Percentiles rank a stretch among this genome's conserved stretches.
Conservation (phyloP, 2,113 vertebrate species). For the Ahaetulla prasina region DNA sequence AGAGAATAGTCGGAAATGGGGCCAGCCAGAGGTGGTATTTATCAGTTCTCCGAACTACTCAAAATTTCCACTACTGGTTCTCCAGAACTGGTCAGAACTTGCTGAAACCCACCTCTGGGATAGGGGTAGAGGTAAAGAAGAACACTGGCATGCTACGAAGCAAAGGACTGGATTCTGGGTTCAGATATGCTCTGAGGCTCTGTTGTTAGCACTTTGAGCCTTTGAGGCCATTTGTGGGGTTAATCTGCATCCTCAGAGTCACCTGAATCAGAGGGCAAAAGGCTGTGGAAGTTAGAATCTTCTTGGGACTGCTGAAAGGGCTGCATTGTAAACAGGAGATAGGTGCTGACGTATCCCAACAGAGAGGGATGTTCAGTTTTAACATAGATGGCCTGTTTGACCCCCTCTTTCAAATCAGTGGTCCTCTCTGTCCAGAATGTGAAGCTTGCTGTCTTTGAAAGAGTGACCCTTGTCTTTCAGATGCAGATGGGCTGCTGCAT, state of each 20-base stretch:
- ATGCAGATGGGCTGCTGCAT: neutral
- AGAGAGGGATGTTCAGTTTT: neutral
- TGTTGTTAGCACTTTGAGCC: neutral
- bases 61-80: too few relatives aligned
- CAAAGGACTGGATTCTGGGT: neutral
- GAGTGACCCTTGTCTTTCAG: neutral
- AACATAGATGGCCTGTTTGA: neutral
- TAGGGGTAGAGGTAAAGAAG: neutral
- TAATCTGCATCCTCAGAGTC: neutral
- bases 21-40: too few relatives aligned
- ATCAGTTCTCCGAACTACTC: too few relatives aligned
- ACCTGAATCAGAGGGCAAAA: neutral
- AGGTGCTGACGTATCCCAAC: neutral
- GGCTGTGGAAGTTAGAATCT: neutral
- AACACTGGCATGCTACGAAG: neutral
- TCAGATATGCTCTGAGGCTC: neutral
- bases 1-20: too few relatives aligned
- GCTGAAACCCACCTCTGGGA: neutral
- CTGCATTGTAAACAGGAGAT: neutral
- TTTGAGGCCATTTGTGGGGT: neutral
- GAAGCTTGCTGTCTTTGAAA: neutral
- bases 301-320: neutral
- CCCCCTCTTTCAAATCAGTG: neutral
- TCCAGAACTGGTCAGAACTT: too few relatives aligned
- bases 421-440: neutral